These are phyloP conservation scores for Cephalopachus bancanus DNA, from an alignment of 2,797 vertebrate species.

Conservation along the genomic window DNA sequence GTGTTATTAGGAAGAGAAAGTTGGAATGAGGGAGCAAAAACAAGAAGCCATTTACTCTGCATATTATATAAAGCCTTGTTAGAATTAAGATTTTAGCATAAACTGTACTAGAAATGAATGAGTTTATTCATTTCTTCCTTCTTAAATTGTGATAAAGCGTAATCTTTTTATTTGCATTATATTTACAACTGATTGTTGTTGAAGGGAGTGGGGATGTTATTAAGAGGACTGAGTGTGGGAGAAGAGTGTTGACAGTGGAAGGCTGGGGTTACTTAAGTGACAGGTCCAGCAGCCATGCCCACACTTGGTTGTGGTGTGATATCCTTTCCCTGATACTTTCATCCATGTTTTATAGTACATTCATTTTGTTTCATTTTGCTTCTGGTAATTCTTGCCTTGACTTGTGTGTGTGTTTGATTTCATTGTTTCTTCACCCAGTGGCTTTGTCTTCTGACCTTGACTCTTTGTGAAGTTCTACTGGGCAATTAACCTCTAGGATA, in stretches of 20 bases:
- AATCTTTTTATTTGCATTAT: neutral
- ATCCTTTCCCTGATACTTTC: neutral
- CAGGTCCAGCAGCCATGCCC: too few relatives aligned
- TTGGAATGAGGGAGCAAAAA: neutral
- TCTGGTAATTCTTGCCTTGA: neutral
- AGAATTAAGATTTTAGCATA: conserved; percentile 27
- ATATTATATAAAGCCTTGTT: neutral
- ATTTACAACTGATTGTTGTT: neutral
- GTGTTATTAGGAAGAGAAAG: neutral
- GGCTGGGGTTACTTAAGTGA: neutral
- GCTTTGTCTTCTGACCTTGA: neutral
- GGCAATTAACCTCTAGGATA: neutral
- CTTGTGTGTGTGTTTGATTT: neutral
- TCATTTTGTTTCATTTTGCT: neutral
- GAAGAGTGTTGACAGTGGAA: neutral
- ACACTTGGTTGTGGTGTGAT: neutral
- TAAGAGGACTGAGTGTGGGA: neutral
- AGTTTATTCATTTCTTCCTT: conserved; percentile 2
- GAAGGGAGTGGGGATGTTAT: neutral
- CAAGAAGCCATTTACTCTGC: neutral
- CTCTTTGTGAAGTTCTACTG: neutral
- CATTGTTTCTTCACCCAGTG: neutral
- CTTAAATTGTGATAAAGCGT: neutral
- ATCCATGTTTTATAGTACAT: neutral
- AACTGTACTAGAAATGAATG: neutral